These are phyloP conservation scores for Chamaetylas fuelleborni DNA, from an alignment of 2,113 vertebrate genomes.

Conservation along the genomic window DNA sequence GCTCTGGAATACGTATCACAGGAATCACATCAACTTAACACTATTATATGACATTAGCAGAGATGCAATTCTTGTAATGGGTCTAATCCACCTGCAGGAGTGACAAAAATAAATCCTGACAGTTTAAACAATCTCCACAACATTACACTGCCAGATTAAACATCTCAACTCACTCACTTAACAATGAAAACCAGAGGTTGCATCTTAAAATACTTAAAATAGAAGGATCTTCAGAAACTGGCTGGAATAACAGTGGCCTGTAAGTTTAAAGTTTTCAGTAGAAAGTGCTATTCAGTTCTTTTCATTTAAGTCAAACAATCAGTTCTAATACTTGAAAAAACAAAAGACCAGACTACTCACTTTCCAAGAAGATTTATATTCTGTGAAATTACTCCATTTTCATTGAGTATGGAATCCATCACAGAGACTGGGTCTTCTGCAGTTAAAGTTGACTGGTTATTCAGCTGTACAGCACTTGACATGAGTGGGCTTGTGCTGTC, in stretches of 20 bases:
- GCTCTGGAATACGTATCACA: neutral
- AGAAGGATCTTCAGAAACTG: neutral
- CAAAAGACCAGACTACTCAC: slow-evolving; percentile 73
- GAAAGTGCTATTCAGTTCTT: neutral
- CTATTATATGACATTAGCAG: neutral
- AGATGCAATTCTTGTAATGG: neutral
- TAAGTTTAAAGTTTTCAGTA: neutral
- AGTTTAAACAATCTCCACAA: neutral
- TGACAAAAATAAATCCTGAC: neutral
- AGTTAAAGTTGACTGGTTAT: slow-evolving; percentile 77
- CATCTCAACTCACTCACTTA: neutral
- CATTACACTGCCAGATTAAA: neutral
- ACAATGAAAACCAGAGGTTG: neutral
- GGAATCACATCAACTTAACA: neutral
- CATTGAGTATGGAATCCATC: slow-evolving; percentile 96
- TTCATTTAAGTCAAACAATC: neutral
- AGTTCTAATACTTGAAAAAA: neutral
- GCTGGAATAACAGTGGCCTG: neutral
- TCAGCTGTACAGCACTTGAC: slow-evolving; percentile 82
- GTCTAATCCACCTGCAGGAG: neutral
- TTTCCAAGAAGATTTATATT: slow-evolving; percentile 96
- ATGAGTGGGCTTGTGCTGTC: slow-evolving; percentile 68
- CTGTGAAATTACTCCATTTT: slow-evolving; percentile 87
- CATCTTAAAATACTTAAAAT: neutral
- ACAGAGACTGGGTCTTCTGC: slow-evolving; percentile 91